Percentiles rank a stretch among this genome's conserved stretches.
phyloP scores from a whole-genome alignment of 1,140 invertebrate genomes.

The Hirudo medicinalis region DNA sequence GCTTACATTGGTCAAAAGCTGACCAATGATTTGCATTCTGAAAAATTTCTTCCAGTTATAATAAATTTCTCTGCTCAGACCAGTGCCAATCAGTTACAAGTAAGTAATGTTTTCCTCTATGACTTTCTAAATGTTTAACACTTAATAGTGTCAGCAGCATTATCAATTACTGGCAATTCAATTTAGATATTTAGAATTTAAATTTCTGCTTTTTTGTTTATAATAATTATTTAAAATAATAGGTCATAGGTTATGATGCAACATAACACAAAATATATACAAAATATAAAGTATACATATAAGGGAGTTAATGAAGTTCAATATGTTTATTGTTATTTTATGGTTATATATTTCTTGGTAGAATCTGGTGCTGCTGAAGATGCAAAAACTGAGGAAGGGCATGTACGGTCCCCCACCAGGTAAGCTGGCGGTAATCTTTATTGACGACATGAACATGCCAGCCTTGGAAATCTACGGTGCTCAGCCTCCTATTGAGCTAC shows the following conservation, averaged over 20 bases:
- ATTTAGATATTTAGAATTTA: not conserved
- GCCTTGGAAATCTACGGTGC: slow-evolving; percentile 40
- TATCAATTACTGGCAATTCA: not conserved
- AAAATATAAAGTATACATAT: too few relatives aligned
- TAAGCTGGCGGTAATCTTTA: slow-evolving; percentile 41
- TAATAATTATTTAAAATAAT: too few relatives aligned
- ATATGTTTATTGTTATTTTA: too few relatives aligned
- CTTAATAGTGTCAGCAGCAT: not conserved
- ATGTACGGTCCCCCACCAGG: slow-evolving; percentile 41
- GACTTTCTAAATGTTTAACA: not conserved
- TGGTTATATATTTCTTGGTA: slow-evolving; percentile 30
- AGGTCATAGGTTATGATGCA: too few relatives aligned
- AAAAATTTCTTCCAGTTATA: slow-evolving; percentile 38
- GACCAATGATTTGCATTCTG: slow-evolving; percentile 39
- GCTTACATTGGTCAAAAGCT: slow-evolving; percentile 41
- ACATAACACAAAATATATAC: too few relatives aligned
- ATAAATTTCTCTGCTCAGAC: slow-evolving; percentile 44
- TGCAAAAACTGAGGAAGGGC: slow-evolving; percentile 40
- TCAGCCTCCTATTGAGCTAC: slow-evolving; percentile 42
- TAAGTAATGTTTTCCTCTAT: slow-evolving; percentile 30
- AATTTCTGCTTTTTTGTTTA: too few relatives aligned
- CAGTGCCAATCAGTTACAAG: slow-evolving; percentile 48
- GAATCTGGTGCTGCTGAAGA: slow-evolving; percentile 48
- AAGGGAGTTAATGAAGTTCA: not conserved
- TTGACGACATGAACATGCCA: slow-evolving; percentile 44